Evolutionary conservation across 2,888 invertebrate species (phyloP).

Genomic region (Chironomus tentans): DNA sequence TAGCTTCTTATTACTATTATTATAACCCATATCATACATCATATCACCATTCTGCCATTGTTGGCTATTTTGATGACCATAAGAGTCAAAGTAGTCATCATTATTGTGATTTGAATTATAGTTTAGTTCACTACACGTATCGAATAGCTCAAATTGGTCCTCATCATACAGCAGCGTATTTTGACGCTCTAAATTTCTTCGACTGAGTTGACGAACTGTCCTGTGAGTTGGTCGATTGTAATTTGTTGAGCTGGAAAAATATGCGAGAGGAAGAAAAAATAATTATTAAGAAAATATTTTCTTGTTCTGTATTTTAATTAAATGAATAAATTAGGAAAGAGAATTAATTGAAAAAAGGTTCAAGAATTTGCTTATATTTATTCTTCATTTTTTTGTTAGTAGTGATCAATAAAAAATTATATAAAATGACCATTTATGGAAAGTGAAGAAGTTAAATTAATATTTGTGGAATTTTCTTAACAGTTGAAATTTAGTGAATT

Average conservation of each 20-base stretch:
- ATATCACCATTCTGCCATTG: constrained; percentile 13
- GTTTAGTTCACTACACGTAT: constrained; percentile 19
- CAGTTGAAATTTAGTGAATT: too few relatives aligned
- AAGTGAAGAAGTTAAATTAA: too few relatives aligned
- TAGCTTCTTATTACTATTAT: constrained; percentile 32
- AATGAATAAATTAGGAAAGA: not conserved
- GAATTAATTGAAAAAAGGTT: not conserved
- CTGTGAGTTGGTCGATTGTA: constrained; percentile 9
- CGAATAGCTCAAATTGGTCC: constrained; percentile 16
- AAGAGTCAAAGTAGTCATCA: constrained; percentile 58
- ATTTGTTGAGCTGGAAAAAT: not conserved
- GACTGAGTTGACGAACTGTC: constrained; percentile 31
- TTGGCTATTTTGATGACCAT: constrained; percentile 41
- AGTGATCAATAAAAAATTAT: too few relatives aligned
- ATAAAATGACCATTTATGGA: too few relatives aligned
- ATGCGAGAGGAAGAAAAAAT: not conserved
- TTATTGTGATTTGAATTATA: constrained; percentile 46
- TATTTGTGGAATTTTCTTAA: too few relatives aligned
- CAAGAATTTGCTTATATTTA: too few relatives aligned
- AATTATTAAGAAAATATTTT: not conserved
- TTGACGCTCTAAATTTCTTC: constrained; percentile 65
- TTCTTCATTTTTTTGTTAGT: too few relatives aligned
- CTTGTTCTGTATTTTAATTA: not conserved
- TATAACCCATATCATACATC: not conserved
- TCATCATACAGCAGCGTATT: constrained; percentile 65